A percentile compares a stretch with the other conserved stretches of the same genome.
phyloP scores from a whole-genome alignment of 2,888 invertebrate genomes.

The Nemurella pictetii region DNA sequence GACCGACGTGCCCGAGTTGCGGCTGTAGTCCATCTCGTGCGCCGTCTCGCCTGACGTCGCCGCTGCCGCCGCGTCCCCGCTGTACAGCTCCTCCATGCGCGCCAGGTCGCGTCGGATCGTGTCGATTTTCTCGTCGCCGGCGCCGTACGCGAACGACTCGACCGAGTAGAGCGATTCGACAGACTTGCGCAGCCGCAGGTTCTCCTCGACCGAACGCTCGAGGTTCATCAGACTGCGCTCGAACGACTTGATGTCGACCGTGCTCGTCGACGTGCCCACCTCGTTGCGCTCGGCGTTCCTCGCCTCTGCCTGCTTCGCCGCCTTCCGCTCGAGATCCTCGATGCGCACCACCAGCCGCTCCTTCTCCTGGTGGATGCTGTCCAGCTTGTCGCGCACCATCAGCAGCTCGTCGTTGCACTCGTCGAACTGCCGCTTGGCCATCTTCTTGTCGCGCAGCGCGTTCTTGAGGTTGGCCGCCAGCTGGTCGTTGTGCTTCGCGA shows the following conservation, averaged over 20 bases:
- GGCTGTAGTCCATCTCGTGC: background rate
- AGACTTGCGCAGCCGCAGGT: background rate
- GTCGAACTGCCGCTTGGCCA: background rate
- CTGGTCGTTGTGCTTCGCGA: background rate
- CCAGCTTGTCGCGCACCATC: background rate
- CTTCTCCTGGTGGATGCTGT: slow-evolving; percentile 12
- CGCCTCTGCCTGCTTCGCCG: background rate
- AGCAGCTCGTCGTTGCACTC: background rate
- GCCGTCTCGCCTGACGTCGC: background rate
- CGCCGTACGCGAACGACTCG: background rate
- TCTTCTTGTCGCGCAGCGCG: background rate
- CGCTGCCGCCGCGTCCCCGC: background rate
- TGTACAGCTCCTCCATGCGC: background rate
- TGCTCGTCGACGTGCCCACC: background rate
- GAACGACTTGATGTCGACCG: background rate
- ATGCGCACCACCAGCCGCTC: background rate
- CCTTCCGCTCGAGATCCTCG: background rate
- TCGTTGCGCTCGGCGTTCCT: background rate
- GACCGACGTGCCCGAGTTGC: background rate
- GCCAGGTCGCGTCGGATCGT: background rate
- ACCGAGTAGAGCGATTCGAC: background rate
- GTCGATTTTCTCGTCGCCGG: background rate
- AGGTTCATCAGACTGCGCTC: background rate
- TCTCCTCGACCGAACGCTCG: background rate
- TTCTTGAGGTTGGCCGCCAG: background rate